Percentiles rank a stretch among this genome's conserved stretches.
Evolutionary conservation across 2,113 vertebrate species (phyloP).

Genomic region (Thryonomys swinderianus): DNA sequence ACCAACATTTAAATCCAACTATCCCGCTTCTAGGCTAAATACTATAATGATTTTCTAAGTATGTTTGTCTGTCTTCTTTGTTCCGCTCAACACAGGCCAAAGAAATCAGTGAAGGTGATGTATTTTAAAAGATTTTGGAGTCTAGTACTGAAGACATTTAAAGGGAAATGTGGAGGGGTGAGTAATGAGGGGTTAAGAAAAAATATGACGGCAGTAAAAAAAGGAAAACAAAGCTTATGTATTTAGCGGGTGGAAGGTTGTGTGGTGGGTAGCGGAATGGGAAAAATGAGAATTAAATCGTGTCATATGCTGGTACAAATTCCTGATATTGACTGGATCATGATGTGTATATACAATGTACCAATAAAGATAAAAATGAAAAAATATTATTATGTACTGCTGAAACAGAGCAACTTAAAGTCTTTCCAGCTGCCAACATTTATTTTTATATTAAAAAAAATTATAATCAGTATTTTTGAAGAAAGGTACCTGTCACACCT

Average conservation of each 20-base stretch:
- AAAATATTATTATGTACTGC: neutral
- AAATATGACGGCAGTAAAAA: too few relatives aligned
- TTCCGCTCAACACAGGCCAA: neutral
- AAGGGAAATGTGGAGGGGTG: too few relatives aligned
- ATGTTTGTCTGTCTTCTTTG: neutral
- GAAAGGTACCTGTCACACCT: neutral
- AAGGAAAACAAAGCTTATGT: too few relatives aligned
- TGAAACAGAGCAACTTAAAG: neutral
- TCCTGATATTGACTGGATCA: too few relatives aligned
- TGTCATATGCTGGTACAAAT: too few relatives aligned
- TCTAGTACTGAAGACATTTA: neutral
- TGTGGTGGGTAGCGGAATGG: too few relatives aligned
- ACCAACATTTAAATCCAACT: slow-evolving; percentile 10
- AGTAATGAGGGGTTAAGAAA: too few relatives aligned
- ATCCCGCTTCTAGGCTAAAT: neutral
- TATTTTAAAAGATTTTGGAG: slow-evolving; percentile 34
- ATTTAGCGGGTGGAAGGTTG: too few relatives aligned
- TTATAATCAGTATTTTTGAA: slow-evolving; percentile 20
- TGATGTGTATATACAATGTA: too few relatives aligned
- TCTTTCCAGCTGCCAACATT: neutral
- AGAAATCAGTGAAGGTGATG: neutral
- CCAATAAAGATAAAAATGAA: too few relatives aligned
- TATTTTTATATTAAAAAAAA: neutral
- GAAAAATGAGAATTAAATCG: too few relatives aligned
- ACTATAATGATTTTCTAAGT: neutral